Evolutionary conservation across 2,797 vertebrate species (phyloP).

Genomic region (Pipistrellus pipistrellus): DNA sequence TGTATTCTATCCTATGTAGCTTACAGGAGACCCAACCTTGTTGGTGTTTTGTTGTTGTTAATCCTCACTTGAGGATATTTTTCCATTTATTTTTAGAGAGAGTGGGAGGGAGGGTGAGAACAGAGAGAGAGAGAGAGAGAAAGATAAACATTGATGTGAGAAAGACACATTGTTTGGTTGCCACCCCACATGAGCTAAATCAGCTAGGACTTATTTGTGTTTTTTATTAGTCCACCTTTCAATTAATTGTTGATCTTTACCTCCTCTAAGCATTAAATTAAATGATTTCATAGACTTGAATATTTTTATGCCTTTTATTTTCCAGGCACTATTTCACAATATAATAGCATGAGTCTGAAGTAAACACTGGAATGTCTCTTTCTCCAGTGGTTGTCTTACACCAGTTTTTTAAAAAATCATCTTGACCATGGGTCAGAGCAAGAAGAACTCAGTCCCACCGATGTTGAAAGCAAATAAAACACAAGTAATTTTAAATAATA

Average conservation of each 20-base stretch:
- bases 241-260: neutral
- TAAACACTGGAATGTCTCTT: neutral
- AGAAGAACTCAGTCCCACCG: neutral
- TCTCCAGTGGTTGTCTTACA: neutral
- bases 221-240: neutral
- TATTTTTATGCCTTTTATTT: neutral
- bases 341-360: neutral
- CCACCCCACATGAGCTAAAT: too few species aligned
- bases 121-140: too few species aligned
- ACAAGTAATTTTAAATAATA: constrained; percentile 12
- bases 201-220: too few species aligned
- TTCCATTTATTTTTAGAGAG: too few species aligned
- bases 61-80: too few species aligned
- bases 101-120: too few species aligned
- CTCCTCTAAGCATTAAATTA: neutral
- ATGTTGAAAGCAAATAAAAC: constrained; percentile 29
- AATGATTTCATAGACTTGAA: neutral
- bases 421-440: neutral
- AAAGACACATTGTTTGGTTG: too few species aligned
- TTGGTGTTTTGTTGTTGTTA: neutral
- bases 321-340: neutral
- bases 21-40: neutral
- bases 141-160: too few species aligned
- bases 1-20: neutral
- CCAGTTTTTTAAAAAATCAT: neutral